A percentile compares a stretch with the other conserved stretches of the same genome.
phyloP scores from a whole-genome alignment of 2,797 vertebrate species.

The Spheniscus humboldti region DNA sequence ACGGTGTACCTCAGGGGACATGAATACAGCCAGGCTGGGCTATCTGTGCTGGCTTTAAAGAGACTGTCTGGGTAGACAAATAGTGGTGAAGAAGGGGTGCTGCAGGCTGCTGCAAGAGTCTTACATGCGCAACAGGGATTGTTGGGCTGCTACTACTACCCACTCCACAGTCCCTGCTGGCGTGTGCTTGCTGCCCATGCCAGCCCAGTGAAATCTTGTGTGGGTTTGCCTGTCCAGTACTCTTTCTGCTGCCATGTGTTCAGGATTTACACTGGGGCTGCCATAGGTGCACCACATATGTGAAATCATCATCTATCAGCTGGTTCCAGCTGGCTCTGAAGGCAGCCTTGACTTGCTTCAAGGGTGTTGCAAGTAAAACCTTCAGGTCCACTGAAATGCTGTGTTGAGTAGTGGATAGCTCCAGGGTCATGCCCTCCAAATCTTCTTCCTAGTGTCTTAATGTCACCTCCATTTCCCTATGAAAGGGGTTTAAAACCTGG shows the following conservation, averaged over 20 bases:
- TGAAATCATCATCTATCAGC: background rate
- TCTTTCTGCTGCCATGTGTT: background rate
- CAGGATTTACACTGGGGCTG: background rate
- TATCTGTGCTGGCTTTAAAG: background rate
- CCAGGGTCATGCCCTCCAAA: background rate
- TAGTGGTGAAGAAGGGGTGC: background rate
- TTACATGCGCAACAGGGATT: background rate
- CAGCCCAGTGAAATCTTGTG: background rate
- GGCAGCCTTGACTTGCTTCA: background rate
- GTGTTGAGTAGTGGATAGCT: background rate
- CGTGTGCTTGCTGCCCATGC: background rate
- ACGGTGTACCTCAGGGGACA: accelerated
- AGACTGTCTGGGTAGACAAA: background rate
- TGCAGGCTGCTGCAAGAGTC: background rate
- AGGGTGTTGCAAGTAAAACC: background rate
- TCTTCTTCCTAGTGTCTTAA: background rate
- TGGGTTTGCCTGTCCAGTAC: background rate
- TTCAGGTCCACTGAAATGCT: background rate
- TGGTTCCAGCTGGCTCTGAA: background rate
- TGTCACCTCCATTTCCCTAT: background rate
- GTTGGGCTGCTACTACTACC: background rate
- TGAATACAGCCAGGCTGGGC: background rate
- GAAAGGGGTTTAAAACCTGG: background rate
- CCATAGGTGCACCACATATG: accelerated
- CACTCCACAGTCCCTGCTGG: background rate